Base-by-base conservation (phyloP, 1,140 invertebrate genomes). In the Sipha flava region DNA sequence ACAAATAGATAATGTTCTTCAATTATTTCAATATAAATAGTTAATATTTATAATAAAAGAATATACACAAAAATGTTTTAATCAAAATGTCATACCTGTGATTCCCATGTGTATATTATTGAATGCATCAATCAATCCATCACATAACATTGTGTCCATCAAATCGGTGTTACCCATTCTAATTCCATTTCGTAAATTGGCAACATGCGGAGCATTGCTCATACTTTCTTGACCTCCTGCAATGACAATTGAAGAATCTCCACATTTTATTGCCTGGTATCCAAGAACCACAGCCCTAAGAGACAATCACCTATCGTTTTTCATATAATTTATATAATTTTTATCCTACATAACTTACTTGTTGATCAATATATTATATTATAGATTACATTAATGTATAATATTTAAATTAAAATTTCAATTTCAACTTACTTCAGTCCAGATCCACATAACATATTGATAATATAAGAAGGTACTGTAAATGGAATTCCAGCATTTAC, bases 371-470 rank as follows among this genome's bases (percentile, higher is more conserved):
- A 43, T 40, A 0, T 23, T 9, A 0, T 16, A 43, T 1, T 5
- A 43, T 43, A 43, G 9, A 43, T 12, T 43, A 12, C 1, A 43
- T 43, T 43, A 5, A 43, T 12, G 1, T 12, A 43, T 54, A 23
- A 3, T 14, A 34, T 14, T 2, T 57, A 57, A 3, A 57, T 29
- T 34, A 62, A 9, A 34, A 62, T 64, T 9, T 29, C 10, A 29
- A 70, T 47, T 31, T 70, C 5, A 70, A 70, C 85, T 84, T 87
- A 93, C 90, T 92, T 92, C 1, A 96, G 84, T 10, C 94, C 94
- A 57, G 94, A 95, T 40, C 94, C 94, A 87, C 94, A 96, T 3
- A 96, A 85, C 91, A 95, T 92, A 83, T 94, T 95, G 10, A 96
- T 85, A n/a, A 88, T 86, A 84, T 89, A 92, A 43, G 94, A 91